Percentiles rank a stretch among this genome's conserved stretches.
These are phyloP conservation scores for Aspidiotus rigidus DNA, from an alignment of 2,888 invertebrate genomes.

Conservation along the genomic window DNA sequence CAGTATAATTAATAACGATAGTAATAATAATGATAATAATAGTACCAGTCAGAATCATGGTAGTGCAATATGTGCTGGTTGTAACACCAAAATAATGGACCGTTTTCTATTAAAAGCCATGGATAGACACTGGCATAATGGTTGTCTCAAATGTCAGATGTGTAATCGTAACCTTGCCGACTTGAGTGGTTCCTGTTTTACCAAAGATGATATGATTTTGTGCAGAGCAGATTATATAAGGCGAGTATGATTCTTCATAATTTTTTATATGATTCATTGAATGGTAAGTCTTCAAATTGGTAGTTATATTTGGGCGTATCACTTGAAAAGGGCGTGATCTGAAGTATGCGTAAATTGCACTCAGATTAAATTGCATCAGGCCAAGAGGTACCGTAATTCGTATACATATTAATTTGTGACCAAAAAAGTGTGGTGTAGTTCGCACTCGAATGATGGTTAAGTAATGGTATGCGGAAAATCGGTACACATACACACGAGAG, in stretches of 20 bases:
- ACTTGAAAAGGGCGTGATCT: not conserved
- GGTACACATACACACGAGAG: not conserved
- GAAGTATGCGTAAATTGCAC: not conserved
- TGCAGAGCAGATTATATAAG: conserved; percentile 92
- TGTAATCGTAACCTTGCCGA: conserved; percentile 83
- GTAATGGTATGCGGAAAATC: not conserved
- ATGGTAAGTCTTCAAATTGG: not conserved
- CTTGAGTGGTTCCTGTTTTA: conserved; percentile 83
- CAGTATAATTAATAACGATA: conserved; percentile 36
- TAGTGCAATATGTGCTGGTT: conserved; percentile 70
- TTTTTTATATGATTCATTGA: not conserved
- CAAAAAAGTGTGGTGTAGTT: not conserved
- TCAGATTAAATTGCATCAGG: not conserved
- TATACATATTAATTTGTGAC: not conserved
- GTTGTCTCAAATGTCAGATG: conserved; percentile 86
- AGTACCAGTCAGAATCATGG: conserved; percentile 5
- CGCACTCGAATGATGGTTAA: not conserved
- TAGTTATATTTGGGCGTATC: not conserved
- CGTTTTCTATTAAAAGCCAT: conserved; percentile 64
- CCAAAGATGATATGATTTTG: conserved; percentile 85
- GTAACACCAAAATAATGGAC: conserved; percentile 53
- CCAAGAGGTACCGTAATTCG: not conserved
- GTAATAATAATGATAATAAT: conserved; percentile 9
- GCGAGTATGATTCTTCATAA: conserved; percentile 50
- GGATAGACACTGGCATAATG: conserved; percentile 93